A percentile compares a stretch with the other conserved stretches of the same genome.
phyloP scores from a whole-genome alignment of 2,888 invertebrate species.

The Chrysolina americana region DNA sequence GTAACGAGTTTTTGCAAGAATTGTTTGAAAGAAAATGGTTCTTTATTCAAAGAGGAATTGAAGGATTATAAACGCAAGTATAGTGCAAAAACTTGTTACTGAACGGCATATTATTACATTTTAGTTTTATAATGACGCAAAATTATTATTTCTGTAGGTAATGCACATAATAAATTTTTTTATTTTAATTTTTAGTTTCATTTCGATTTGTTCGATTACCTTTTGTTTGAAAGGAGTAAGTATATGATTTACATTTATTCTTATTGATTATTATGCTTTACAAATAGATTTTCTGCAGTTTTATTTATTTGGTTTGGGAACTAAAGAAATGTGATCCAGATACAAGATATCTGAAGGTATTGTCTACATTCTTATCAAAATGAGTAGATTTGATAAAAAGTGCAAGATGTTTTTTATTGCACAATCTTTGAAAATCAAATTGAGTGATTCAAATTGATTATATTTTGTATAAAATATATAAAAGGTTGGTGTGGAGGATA shows the following conservation, averaged over 20 bases:
- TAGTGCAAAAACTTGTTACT: conserved; percentile 37
- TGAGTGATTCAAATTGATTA: too few relatives aligned
- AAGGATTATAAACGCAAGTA: conserved; percentile 1
- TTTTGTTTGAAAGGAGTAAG: conserved; percentile 43
- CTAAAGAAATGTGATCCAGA: neutral
- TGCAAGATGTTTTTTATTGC: too few relatives aligned
- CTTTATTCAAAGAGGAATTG: conserved; percentile 11
- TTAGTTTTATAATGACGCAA: conserved; percentile 45
- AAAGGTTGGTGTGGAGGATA: too few relatives aligned
- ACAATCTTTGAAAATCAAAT: too few relatives aligned
- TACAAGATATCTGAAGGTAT: too few relatives aligned
- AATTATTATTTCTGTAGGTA: conserved; percentile 51
- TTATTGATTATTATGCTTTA: conserved; percentile 41
- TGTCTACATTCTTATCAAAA: too few relatives aligned
- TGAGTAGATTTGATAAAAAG: neutral
- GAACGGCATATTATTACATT: conserved; percentile 44
- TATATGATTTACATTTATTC: conserved; percentile 41
- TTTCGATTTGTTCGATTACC: conserved; percentile 43
- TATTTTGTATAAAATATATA: too few relatives aligned
- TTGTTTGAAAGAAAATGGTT: conserved; percentile 2
- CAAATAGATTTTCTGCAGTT: conserved; percentile 28
- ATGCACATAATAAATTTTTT: conserved; percentile 51
- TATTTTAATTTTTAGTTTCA: conserved; percentile 47
- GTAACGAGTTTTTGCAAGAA: conserved; percentile 36
- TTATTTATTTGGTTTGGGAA: conserved; percentile 24